Evolutionary conservation across 2,888 invertebrate species (phyloP).

Genomic region (Melinaea menophilus): DNA sequence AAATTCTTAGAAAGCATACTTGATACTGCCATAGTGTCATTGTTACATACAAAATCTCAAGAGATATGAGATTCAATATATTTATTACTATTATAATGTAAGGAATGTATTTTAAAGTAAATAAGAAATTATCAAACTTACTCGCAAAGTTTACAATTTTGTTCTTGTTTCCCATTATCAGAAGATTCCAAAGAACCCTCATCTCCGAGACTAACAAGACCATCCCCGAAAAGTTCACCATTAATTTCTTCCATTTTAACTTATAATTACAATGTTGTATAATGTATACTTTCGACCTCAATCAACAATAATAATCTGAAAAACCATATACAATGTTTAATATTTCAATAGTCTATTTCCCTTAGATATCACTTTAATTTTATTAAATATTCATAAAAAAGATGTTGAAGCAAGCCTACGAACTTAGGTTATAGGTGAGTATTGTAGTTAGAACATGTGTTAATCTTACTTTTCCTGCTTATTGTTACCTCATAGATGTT

Average conservation of each 20-base stretch:
- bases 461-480: too few relatives aligned
- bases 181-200: conserved; percentile 72
- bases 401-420: too few relatives aligned
- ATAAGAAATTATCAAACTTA: conserved; percentile 50
- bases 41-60: too few relatives aligned
- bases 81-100: neutral
- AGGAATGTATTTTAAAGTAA: neutral
- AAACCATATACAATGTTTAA: neutral
- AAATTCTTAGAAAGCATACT: too few relatives aligned
- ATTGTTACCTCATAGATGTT: too few relatives aligned
- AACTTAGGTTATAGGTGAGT: too few relatives aligned
- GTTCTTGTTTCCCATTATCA: conserved; percentile 75
- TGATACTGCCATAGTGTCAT: too few relatives aligned
- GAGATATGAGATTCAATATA: neutral
- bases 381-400: too few relatives aligned
- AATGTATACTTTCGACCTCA: conserved; percentile 64
- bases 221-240: conserved; percentile 74
- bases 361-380: neutral
- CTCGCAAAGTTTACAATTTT: conserved; percentile 82
- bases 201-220: conserved; percentile 69
- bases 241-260: conserved; percentile 80
- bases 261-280: conserved; percentile 69
- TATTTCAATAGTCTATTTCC: neutral
- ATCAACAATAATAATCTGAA: conserved; percentile 69
- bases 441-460: too few relatives aligned